Percentiles rank a stretch among this genome's conserved stretches.
These are phyloP conservation scores for Episyrphus balteatus DNA, from an alignment of 1,140 invertebrate genomes.

Conservation along the genomic window DNA sequence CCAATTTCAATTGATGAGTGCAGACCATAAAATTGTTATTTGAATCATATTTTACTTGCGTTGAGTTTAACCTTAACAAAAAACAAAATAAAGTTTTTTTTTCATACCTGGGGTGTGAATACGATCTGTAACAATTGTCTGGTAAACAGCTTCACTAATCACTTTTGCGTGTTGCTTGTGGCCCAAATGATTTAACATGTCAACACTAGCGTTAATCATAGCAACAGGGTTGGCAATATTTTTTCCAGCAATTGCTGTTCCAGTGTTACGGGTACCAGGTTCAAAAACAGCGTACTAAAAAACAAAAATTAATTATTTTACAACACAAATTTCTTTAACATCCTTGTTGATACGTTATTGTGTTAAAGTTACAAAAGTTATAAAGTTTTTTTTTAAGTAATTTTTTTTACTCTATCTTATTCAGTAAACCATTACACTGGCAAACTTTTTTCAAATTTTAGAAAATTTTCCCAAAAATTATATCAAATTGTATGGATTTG, in stretches of 20 bases:
- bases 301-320: conserved; percentile 13
- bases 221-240: conserved; percentile 97
- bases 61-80: neutral
- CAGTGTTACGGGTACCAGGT: conserved; percentile 90
- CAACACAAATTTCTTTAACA: too few species aligned
- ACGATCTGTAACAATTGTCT: conserved; percentile 72
- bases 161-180: conserved; percentile 69
- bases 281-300: conserved; percentile 82
- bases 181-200: conserved; percentile 85
- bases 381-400: too few species aligned
- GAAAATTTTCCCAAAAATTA: too few species aligned
- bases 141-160: conserved; percentile 63
- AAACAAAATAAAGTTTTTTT: neutral
- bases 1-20: too few species aligned
- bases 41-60: neutral
- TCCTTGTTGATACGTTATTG: too few species aligned
- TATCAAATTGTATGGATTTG: too few species aligned
- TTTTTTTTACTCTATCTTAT: too few species aligned
- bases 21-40: neutral
- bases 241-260: conserved; percentile 83
- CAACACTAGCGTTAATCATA: conserved; percentile 84
- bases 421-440: too few species aligned
- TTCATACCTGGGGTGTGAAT: conserved; percentile 62
- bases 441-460: too few species aligned
- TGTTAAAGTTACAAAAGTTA: too few species aligned